Evolutionary conservation across 2,797 vertebrate genomes (phyloP), one percentile per base, ranked within the genome.

Genomic region (Triplophysa yarkandensis): DNA sequence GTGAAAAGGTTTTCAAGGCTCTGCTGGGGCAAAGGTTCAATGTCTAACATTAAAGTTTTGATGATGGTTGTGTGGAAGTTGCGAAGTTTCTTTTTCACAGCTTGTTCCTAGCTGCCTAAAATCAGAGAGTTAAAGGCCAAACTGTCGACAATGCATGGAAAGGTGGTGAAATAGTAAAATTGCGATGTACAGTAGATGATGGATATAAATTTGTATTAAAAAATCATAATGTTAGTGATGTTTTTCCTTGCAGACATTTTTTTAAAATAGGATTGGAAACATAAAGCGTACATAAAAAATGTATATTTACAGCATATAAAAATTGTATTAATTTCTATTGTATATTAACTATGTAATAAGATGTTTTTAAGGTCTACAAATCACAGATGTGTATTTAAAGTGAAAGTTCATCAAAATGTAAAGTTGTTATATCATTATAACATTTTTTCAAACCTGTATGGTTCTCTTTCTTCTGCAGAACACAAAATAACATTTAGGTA

Each of bases 181-280:
- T 23, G 14, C 36, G 4, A 36, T 50, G 23, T 21, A 28, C 17
- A 43, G 48, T 52, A 63, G 44, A 71, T 39, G 30, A 8, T 21
- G 16, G 50, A 64, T 25, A 64, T 55, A 43, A 54, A 64, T 36
- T 39, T 9, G 3, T 11, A 36, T 34, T 25, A 30, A 27, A 17
- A 17, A 48, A 48, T 55, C 54, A 73, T 50, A 63, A 30, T 23
- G 61, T 44, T 30, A 63, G 27, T 17, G n/a, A 13, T 17, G 25
- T 21, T 27, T 61, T 54, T 64, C 6, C 9, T 65, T 19, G 79
- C 73, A 84, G 83, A 79, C 71, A 78, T n/a, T 64, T 72, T 3
- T 63, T 76, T 79, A 48, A 77, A 75, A 76, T 77, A 46, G 79
- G 57, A 57, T 23, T 71, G 79, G 74, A 68, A 62, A 62, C 82